Conservation (phyloP, 2,113 vertebrate species). For the Coptodon rendalli region DNA sequence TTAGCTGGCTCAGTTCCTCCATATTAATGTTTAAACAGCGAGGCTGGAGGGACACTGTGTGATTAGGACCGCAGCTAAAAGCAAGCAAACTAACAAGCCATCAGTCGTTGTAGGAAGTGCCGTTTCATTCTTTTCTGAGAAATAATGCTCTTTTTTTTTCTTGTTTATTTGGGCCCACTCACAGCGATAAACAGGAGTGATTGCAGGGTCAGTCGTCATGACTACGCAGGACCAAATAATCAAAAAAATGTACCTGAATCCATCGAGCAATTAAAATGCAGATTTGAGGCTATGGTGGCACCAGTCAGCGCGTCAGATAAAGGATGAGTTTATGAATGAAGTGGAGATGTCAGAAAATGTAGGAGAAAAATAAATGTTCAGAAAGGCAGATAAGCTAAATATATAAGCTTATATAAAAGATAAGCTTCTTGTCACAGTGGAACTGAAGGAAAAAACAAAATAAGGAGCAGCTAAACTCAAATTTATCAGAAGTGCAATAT, state of each 20-base stretch:
- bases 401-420: background rate
- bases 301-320: background rate
- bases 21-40: background rate
- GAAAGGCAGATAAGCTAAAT: background rate
- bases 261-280: constrained; percentile 42
- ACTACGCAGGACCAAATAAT: constrained; percentile 32
- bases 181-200: background rate
- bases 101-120: background rate
- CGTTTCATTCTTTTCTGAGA: background rate
- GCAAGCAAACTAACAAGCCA: background rate
- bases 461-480: background rate
- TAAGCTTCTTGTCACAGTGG: background rate
- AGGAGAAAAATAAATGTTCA: background rate
- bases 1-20: background rate
- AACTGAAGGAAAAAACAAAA: background rate
- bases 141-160: background rate
- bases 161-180: background rate
- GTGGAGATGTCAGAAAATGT: background rate
- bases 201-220: constrained; percentile 65
- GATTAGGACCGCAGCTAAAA: background rate
- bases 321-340: background rate
- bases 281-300: background rate
- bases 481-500: background rate
- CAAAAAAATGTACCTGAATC: background rate
- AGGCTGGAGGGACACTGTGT: background rate